Evolutionary conservation across 2,888 invertebrate species (phyloP), one percentile per base, ranked within the genome.

Genomic region (Trichogramma evanescens): DNA sequence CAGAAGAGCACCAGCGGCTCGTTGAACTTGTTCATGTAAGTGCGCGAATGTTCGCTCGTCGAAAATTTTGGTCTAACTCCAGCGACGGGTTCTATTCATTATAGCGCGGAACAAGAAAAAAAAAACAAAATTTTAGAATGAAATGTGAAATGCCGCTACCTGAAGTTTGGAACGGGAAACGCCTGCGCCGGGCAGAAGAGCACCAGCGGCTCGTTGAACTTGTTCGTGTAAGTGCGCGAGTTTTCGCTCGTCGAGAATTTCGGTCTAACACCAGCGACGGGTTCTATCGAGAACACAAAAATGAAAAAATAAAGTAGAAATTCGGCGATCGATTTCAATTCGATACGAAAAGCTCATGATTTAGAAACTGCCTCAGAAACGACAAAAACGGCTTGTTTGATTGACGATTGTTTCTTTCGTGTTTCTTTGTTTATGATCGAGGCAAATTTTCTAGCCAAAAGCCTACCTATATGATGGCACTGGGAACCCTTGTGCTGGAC

Each of bases 141-240:
- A 26, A 26, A 26, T 26, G 26, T 26, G 54, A 45, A 49, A 59
- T 56, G 13, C 26, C 54, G 67, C 65, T 85, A 88, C 88, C 88
- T 86, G 83, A 85, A 86, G 76, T 81, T 82, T 74, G 88, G 88
- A 77, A 84, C 84, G 68, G 88, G 88, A 80, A 84, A 89, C 53
- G 87, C 88, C 81, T 90, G 89, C 64, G 88, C 88, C 54, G 88
- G 88, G 75, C 89, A 90, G 70, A 86, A 81, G 67, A 91, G 82
- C 65, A 86, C 83, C 67, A 85, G 71, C 62, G 80, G 69, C 58
- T 68, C 70, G 63, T 69, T 68, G 63, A 69, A 70, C 64, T 66
- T 67, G 59, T 75, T 76, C 63, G 72, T 73, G 67, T 76, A 77
- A 63, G 77, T 74, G 65, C 78, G 73, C 63, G 78, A 78, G 63